phyloP scores from a whole-genome alignment of 2,888 invertebrate species.

The Mactromeris polynyma region DNA sequence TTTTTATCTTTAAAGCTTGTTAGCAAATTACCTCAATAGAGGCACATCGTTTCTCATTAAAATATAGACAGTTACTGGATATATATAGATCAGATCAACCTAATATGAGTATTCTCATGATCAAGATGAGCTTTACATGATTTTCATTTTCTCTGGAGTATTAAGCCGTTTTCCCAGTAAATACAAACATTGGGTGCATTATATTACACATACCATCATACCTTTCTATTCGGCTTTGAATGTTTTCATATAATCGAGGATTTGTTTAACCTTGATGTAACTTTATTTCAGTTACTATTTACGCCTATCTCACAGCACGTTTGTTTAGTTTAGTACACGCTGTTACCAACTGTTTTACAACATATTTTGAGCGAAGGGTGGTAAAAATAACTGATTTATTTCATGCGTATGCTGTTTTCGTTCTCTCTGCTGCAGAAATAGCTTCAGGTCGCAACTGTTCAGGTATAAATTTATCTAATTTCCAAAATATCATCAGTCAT shows the following conservation, averaged over 20 bases:
- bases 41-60: constrained; percentile 32
- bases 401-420: neutral
- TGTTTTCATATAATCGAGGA: neutral
- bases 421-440: neutral
- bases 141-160: neutral
- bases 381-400: neutral
- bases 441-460: neutral
- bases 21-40: constrained; percentile 34
- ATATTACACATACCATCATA: neutral
- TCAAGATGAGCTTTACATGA: neutral
- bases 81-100: constrained; percentile 9
- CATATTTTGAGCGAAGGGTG: neutral
- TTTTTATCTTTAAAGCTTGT: constrained; percentile 30
- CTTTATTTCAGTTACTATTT: neutral
- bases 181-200: neutral
- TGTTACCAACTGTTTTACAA: neutral
- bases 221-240: neutral
- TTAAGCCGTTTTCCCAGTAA: neutral
- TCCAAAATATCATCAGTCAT: neutral
- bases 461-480: neutral
- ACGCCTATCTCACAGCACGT: neutral
- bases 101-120: neutral
- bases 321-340: neutral
- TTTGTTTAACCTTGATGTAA: neutral
- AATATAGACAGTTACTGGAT: constrained; percentile 7